A percentile compares a stretch with the other conserved stretches of the same genome.
These are phyloP conservation scores for Brachionus paranguensis DNA, from an alignment of 1,140 invertebrate genomes.

Conservation along the genomic window DNA sequence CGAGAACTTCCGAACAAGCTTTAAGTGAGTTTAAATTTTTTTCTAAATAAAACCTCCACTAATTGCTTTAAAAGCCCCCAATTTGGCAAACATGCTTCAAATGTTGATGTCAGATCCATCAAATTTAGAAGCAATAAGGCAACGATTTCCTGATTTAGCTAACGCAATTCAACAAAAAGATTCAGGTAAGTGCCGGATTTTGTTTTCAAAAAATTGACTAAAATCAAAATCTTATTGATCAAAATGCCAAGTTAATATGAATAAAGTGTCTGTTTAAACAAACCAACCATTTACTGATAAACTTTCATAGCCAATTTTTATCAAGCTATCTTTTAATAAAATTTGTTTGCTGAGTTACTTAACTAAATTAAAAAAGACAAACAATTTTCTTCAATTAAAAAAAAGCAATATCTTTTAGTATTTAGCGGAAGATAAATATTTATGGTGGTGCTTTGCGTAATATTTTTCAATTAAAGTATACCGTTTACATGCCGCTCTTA, in stretches of 20 bases:
- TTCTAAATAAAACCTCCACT: background rate
- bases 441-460: background rate
- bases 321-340: background rate
- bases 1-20: background rate
- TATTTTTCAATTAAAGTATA: background rate
- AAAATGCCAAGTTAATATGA: background rate
- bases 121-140: background rate
- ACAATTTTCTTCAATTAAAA: background rate
- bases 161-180: slow-evolving; percentile 31
- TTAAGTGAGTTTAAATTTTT: background rate
- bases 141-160: slow-evolving; percentile 32
- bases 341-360: slow-evolving; percentile 6
- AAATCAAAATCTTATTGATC: background rate
- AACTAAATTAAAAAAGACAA: slow-evolving; percentile 10
- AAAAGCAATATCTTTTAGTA: background rate
- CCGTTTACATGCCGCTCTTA: background rate
- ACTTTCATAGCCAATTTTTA: background rate
- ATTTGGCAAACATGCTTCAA: slow-evolving; percentile 24
- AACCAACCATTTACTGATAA: background rate
- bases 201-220: background rate
- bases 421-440: slow-evolving; percentile 20
- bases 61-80: slow-evolving; percentile 6
- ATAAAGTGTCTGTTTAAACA: background rate
- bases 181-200: background rate
- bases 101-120: slow-evolving; percentile 19